Evolutionary conservation across 2,113 vertebrate species (phyloP).

Genomic region (Pluvianellus socialis): DNA sequence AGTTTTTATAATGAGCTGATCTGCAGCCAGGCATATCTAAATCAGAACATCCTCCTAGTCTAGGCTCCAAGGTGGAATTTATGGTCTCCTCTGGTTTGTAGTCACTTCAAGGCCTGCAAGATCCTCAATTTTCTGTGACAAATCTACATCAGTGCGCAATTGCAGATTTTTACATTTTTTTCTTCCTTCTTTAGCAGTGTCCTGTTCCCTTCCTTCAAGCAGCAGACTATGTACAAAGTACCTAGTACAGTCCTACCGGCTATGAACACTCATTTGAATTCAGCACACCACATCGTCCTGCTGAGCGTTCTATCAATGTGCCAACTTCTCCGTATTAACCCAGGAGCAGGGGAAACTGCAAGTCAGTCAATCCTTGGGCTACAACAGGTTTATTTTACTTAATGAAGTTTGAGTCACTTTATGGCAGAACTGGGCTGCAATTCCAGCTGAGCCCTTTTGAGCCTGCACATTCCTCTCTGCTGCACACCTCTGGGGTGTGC

Average conservation of each 20-base stretch:
- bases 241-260: background rate
- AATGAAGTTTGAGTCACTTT: constrained; percentile 53
- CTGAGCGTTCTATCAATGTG: constrained; percentile 57
- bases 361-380: constrained; percentile 30
- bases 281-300: constrained; percentile 45
- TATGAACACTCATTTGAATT: constrained; percentile 48
- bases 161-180: background rate
- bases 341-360: constrained; percentile 44
- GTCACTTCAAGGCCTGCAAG: background rate
- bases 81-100: background rate
- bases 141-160: background rate
- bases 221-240: background rate
- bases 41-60: background rate
- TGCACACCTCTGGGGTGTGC: background rate
- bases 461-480: constrained; percentile 28
- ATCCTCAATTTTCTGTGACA: background rate
- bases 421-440: constrained; percentile 22
- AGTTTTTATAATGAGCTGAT: background rate
- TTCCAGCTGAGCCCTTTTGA: constrained; percentile 58
- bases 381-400: constrained; percentile 59
- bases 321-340: constrained; percentile 34
- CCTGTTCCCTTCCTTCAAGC: background rate
- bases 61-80: background rate
- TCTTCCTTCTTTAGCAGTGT: background rate
- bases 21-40: background rate